Percentiles rank a stretch among this genome's conserved stretches.
Evolutionary conservation across 2,113 vertebrate genomes (phyloP).

Genomic region (Chaenocephalus aceratus): DNA sequence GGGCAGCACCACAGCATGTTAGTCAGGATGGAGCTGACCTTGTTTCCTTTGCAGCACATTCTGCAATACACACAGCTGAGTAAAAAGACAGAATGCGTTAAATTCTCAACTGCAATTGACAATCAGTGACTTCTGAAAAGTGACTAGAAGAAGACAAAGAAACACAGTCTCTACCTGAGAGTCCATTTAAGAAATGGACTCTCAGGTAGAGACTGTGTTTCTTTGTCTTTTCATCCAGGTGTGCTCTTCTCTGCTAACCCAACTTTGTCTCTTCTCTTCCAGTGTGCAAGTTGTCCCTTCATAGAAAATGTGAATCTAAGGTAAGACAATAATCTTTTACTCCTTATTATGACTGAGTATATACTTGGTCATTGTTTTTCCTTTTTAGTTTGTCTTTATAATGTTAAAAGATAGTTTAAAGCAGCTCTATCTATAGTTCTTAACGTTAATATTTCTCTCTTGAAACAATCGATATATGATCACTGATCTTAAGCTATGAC

Average conservation of each 20-base stretch:
- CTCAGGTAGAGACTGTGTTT: background rate
- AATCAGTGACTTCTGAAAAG: background rate
- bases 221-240: background rate
- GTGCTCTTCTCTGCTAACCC: background rate
- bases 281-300: slow-evolving; percentile 89
- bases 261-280: slow-evolving; percentile 57
- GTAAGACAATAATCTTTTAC: slow-evolving; percentile 78
- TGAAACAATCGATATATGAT: background rate
- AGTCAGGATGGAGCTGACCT: background rate
- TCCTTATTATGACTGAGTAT: background rate
- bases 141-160: too few relatives aligned
- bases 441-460: background rate
- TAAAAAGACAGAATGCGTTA: background rate
- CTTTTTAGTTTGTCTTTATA: background rate
- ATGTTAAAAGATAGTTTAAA: background rate
- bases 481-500: too few relatives aligned
- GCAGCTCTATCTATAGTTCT: background rate
- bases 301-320: slow-evolving; percentile 92
- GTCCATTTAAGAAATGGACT: too few relatives aligned
- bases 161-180: too few relatives aligned
- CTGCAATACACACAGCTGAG: background rate
- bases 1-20: slow-evolving; percentile 64
- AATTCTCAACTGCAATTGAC: background rate
- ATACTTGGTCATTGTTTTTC: background rate
- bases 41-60: slow-evolving; percentile 1